phyloP scores from a whole-genome alignment of 1,140 invertebrate genomes.

The Papilio dardanus region DNA sequence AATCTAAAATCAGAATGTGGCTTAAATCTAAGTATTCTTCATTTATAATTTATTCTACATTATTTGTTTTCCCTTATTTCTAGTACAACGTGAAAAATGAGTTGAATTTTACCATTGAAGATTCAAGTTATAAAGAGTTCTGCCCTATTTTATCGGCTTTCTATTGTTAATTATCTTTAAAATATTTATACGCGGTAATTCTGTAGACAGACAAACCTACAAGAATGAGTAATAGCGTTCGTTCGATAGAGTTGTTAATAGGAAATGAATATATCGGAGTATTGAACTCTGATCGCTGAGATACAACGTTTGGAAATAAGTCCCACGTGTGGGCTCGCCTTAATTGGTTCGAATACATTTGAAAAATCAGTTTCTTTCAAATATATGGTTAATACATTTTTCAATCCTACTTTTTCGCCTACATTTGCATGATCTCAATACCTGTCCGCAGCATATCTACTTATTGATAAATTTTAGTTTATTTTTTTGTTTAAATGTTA shows the following conservation, averaged over 20 bases:
- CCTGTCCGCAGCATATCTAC: background rate
- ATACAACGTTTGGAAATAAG: conserved; percentile 13
- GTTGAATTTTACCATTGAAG: no score
- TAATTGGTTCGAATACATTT: conserved; percentile 22
- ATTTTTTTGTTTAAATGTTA: background rate
- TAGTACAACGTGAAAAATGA: no score
- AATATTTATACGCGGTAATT: conserved; percentile 45
- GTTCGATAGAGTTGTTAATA: conserved; percentile 50
- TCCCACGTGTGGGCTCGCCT: conserved; percentile 14
- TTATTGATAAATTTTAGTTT: background rate
- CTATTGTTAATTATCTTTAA: conserved; percentile 45
- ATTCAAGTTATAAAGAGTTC: background rate
- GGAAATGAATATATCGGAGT: conserved; percentile 50
- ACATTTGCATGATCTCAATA: background rate
- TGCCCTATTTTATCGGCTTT: conserved; percentile 27
- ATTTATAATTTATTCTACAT: no score
- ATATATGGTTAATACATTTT: conserved; percentile 24
- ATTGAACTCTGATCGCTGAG: conserved; percentile 43
- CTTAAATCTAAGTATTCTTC: no score
- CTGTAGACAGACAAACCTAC: conserved; percentile 44
- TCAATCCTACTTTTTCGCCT: conserved; percentile 35
- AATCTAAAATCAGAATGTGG: no score
- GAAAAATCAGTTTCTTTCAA: conserved; percentile 31
- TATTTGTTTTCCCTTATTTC: no score
- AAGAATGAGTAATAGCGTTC: conserved; percentile 49